Base-by-base conservation (phyloP, 2,113 vertebrate genomes). In the Pandion haliaetus region DNA sequence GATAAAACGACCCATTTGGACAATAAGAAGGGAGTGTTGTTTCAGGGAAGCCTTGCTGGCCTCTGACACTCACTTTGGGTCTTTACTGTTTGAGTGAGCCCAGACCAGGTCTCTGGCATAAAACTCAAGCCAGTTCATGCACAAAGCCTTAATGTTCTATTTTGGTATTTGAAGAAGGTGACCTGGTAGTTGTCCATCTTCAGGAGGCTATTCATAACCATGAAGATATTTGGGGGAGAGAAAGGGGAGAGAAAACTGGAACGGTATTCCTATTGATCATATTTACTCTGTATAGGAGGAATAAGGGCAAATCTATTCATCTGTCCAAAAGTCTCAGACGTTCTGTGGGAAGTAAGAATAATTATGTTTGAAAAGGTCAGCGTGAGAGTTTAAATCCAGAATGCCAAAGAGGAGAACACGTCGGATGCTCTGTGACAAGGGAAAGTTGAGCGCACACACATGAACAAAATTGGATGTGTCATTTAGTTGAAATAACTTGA, bases 341-440 rank as follows among this genome's bases (percentile, higher is more conserved):
- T 86, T 81, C 62, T 10, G 4, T 40, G 54, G 49, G 55, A 86
- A 93, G 73, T 49, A 65, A 93, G 59, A 93, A 82, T 77, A 82
- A 93, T 85, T 72, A 15, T 28, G 28, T 93, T 85, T 95, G 81
- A 71, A 92, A 96, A 91, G 79, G 89, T 95, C 92, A 95, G 38
- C 1, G 17, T 0, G 1, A 57, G 54, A 76, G 36, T 45, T 65
- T 79, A 50, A 79, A 58, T 74, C 44, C 70, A 32, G 40, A 74
- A 59, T 38, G 44, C 38, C 70, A 62, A 66, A 32, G 63, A 82
- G 29, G n/a, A 71, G 70, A 34, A 40, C 9, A 3, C 0, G 8
- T 12, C 0, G 6, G 82, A 61, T 52, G 55, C 9, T 40, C 57
- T 29, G 54, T 47, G 80, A 67, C 83, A 40, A 40, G 70, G 32